Evolutionary conservation across 2,113 vertebrate species (phyloP), one percentile per base, ranked within the genome.

Genomic region (Mormyrus iriodes): DNA sequence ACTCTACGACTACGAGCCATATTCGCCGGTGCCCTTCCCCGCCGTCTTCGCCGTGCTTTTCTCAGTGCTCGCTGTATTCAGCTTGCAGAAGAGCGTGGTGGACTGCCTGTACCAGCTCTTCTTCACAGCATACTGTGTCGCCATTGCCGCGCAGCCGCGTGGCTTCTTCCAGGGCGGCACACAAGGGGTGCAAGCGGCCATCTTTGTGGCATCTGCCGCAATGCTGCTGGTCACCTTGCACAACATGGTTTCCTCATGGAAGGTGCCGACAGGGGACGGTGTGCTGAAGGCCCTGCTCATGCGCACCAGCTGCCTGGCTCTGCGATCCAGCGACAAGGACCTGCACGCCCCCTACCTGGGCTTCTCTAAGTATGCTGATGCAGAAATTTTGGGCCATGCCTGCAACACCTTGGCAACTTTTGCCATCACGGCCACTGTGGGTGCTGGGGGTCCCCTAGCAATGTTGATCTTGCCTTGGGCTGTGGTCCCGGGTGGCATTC

Each of bases 331-430:
- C 3, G 94, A 95, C 44, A 93, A 96, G 52, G 94, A 95, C 82
- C 91, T 92, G 0, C 94, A 96, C 0, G 35, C 93, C 17, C 97
- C 97, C 21, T 94, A 95, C 92, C 93, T 97, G 39, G 97, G 97
- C 6, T 97, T 96, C 58, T 97, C 97, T 86, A 97, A 95, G 89
- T 98, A 97, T 0, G 96, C 96, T 0, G 96, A 97, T 19, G 97
- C 96, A 1, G 97, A 97, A 39, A 94, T 94, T 4, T 94, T 98
- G 3, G 96, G 95, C 87, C 95, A 96, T 0, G 97, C 95, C 0
- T 96, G 96, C 90, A 97, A 93, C 0, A 94, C 96, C 42, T 93
- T 98, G 0, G 97, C 97, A 83, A 93, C 96, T 10, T 98, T 97
- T 91, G 96, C 97, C 9, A 89, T 98, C 0, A 96, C 95, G 1